Conservation (phyloP, 2,113 vertebrate species). For the Percina caprodes region DNA sequence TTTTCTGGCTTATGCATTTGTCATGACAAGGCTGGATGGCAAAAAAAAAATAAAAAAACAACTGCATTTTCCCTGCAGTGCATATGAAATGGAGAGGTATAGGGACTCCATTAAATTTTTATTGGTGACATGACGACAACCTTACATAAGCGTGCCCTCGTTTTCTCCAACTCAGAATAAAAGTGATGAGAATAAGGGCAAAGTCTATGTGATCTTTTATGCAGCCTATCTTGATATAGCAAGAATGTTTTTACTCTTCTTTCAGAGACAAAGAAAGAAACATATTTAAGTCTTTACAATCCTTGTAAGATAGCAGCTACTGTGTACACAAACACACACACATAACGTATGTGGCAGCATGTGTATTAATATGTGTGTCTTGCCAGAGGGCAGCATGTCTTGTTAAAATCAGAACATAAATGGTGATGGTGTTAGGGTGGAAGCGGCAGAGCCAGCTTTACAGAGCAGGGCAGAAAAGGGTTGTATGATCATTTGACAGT, state of each 20-base stretch:
- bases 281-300: constrained; percentile 21
- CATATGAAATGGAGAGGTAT: constrained; percentile 67
- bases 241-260: constrained; percentile 27
- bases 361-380: constrained; percentile 65
- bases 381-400: constrained; percentile 59
- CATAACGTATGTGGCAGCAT: constrained; percentile 69
- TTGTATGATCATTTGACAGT: constrained; percentile 5
- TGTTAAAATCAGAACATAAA: constrained; percentile 62
- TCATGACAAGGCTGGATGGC: constrained; percentile 4
- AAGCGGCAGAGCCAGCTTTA: constrained; percentile 37
- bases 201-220: constrained; percentile 65
- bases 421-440: constrained; percentile 30
- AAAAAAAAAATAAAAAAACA: constrained; percentile 16
- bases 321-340: too few relatives aligned
- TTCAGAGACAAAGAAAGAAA: constrained; percentile 37
- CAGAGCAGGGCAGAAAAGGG: constrained; percentile 10
- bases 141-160: constrained; percentile 77
- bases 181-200: constrained; percentile 63
- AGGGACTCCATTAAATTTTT: constrained; percentile 70
- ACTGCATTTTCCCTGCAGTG: constrained; percentile 48
- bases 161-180: constrained; percentile 70
- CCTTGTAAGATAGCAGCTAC: constrained; percentile 48
- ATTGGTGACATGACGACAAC: constrained; percentile 66
- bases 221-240: constrained; percentile 51
- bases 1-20: constrained; percentile 24